Evolutionary conservation across 2,113 vertebrate genomes (phyloP).

Genomic region (Hydropotes inermis): DNA sequence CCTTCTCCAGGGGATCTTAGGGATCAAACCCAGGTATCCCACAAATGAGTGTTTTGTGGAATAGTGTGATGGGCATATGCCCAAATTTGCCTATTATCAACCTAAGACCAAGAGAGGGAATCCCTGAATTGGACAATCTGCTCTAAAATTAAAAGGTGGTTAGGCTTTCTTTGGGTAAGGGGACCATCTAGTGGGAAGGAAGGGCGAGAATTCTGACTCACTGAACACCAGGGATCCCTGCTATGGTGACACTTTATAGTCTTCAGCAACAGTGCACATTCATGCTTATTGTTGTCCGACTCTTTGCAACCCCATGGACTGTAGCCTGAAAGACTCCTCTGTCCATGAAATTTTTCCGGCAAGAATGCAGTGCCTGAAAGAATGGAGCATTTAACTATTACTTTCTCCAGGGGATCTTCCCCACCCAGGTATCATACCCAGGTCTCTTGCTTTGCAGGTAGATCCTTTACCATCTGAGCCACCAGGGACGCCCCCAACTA

Average conservation of each 20-base stretch:
- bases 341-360: background rate
- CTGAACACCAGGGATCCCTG: background rate
- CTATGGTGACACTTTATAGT: background rate
- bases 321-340: background rate
- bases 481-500: background rate
- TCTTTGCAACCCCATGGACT: background rate
- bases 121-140: background rate
- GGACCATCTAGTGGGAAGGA: background rate
- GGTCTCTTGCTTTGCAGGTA: background rate
- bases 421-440: background rate
- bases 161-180: background rate
- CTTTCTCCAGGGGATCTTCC: background rate
- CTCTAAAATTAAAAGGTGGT: background rate
- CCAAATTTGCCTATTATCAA: background rate
- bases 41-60: background rate
- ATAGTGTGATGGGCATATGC: background rate
- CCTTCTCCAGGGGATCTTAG: background rate
- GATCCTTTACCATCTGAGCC: background rate
- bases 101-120: background rate
- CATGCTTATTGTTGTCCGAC: background rate
- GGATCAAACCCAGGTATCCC: background rate
- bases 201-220: background rate
- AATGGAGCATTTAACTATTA: background rate
- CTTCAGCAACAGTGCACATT: background rate
- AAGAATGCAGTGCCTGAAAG: background rate